Conservation (phyloP, 1,140 invertebrate genomes). For the Oncopodura yosiiana region DNA sequence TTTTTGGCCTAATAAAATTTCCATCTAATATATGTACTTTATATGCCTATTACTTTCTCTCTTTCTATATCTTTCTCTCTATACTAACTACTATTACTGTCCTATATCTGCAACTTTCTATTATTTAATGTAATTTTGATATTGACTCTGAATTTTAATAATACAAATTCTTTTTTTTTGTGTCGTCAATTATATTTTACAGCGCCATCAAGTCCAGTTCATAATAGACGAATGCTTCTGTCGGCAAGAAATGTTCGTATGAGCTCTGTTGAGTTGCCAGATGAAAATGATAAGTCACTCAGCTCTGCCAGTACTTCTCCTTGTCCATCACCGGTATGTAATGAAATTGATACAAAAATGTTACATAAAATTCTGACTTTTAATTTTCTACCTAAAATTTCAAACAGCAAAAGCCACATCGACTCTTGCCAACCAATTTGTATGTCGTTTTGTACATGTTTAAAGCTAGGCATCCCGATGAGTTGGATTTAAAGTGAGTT, state of each 20-base stretch:
- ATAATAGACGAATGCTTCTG: constrained; percentile 58
- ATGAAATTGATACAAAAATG: constrained; percentile 6
- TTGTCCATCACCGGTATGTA: constrained; percentile 69
- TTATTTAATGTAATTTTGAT: not conserved
- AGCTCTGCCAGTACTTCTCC: constrained; percentile 84
- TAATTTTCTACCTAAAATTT: not conserved
- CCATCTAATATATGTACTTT: too few species aligned
- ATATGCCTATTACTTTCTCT: constrained; percentile 12
- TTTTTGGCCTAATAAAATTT: too few species aligned
- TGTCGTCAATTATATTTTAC: constrained; percentile 7
- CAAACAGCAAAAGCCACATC: constrained; percentile 60
- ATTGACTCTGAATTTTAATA: not conserved
- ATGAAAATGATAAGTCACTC: constrained; percentile 81
- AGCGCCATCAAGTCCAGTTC: constrained; percentile 83
- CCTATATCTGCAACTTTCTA: not conserved
- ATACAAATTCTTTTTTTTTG: not conserved
- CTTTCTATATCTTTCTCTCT: constrained; percentile 9
- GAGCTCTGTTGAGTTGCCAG: constrained; percentile 82
- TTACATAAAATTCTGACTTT: not conserved
- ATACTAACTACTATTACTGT: not conserved
- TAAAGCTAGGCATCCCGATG: constrained; percentile 82
- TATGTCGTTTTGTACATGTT: constrained; percentile 95
- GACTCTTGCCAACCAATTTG: constrained; percentile 75
- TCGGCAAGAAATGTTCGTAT: constrained; percentile 71
- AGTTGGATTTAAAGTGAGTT: constrained; percentile 77